phyloP scores from a whole-genome alignment of 2,888 invertebrate genomes.

The Pegoplata infirma region DNA sequence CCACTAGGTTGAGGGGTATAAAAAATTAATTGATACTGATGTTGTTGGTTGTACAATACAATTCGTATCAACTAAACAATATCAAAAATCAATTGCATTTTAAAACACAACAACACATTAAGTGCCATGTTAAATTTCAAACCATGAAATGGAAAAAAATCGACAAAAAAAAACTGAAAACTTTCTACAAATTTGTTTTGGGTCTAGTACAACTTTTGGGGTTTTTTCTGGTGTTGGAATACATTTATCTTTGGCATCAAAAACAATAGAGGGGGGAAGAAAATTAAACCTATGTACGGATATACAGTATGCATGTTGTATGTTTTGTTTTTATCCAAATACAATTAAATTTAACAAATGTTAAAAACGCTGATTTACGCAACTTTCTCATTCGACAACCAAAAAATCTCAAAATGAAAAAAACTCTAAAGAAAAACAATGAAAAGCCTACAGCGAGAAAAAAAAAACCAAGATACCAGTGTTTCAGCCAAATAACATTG shows the following conservation, averaged over 20 bases:
- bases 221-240: slow-evolving; percentile 1
- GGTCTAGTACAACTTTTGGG: slow-evolving; percentile 35
- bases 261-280: slow-evolving; percentile 4
- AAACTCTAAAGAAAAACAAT: slow-evolving; percentile 42
- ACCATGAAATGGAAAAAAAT: slow-evolving; percentile 36
- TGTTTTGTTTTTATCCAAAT: slow-evolving; percentile 17
- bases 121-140: slow-evolving; percentile 56
- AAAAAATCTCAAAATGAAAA: slow-evolving; percentile 1
- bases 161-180: slow-evolving; percentile 28
- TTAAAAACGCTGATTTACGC: slow-evolving; percentile 61
- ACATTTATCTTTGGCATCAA: background rate
- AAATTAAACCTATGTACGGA: background rate
- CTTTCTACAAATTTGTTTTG: slow-evolving; percentile 62
- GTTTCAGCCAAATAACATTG: slow-evolving; percentile 21
- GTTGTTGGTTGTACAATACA: slow-evolving; percentile 14
- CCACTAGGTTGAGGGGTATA: slow-evolving; percentile 7
- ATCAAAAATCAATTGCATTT: slow-evolving; percentile 58
- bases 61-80: slow-evolving; percentile 51
- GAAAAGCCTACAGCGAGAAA: slow-evolving; percentile 47
- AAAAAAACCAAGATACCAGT: background rate
- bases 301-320: slow-evolving; percentile 9
- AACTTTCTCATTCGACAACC: slow-evolving; percentile 58
- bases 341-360: slow-evolving; percentile 56
- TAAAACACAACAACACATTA: slow-evolving; percentile 34
- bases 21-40: slow-evolving; percentile 57